Percentiles rank a stretch among this genome's conserved stretches.
Evolutionary conservation across 2,113 vertebrate species (phyloP).

Genomic region (Poecile atricapillus): DNA sequence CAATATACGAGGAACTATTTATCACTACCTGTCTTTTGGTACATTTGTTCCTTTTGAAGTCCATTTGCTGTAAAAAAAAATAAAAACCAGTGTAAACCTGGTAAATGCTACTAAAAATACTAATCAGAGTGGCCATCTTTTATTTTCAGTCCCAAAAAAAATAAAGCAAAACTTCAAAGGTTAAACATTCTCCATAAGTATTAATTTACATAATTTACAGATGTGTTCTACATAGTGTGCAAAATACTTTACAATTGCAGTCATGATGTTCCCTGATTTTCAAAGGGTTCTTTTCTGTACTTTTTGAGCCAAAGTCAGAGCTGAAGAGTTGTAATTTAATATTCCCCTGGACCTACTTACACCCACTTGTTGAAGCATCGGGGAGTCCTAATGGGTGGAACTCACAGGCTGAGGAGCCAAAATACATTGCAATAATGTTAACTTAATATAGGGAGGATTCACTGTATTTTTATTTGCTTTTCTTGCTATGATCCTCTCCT

Average conservation of each 20-base stretch:
- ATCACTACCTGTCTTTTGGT: neutral
- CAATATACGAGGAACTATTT: neutral
- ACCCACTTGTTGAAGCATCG: conserved; percentile 7
- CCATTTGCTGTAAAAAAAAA: neutral
- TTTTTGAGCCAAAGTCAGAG: conserved; percentile 1
- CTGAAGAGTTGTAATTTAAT: neutral
- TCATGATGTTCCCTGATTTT: neutral
- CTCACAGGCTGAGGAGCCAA: neutral
- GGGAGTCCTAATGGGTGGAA: conserved; percentile 31
- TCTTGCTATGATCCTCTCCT: neutral
- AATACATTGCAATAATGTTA: neutral
- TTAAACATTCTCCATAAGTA: neutral
- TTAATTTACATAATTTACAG: conserved; percentile 45
- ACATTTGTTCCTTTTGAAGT: neutral
- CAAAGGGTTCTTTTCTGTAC: neutral
- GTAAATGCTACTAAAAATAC: neutral
- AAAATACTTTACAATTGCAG: conserved; percentile 9
- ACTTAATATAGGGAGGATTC: neutral
- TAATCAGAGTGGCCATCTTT: neutral
- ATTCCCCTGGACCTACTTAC: conserved; percentile 27
- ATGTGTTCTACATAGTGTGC: neutral
- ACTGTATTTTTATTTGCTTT: neutral
- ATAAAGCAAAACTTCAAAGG: conserved; percentile 21
- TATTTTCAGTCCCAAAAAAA: neutral
- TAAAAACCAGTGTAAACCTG: neutral